Evolutionary conservation across 2,888 invertebrate species (phyloP), one percentile per base, ranked within the genome.

Genomic region (Apoda limacodes): DNA sequence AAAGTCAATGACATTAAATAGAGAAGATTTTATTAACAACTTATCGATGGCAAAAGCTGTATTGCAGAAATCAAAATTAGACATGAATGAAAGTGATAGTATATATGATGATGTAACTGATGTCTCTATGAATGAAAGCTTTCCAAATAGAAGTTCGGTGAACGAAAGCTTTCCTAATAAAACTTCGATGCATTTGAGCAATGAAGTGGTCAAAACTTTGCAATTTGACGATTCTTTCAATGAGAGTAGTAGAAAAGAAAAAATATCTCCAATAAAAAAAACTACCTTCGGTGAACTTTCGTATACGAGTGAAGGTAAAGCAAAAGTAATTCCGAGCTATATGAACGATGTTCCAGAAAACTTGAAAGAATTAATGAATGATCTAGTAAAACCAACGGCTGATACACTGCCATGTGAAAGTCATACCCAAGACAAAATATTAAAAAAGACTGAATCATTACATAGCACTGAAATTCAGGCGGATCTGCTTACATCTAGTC

Each of bases 151-250:
- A 14, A 25, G 1, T 21, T 27, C 31, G 2, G 41, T 34, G 2
- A 33, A 37, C 28, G 40, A 35, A 1, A 27, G 37, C 1, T 28
- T 28, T 5, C 30, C 34, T 2, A 25, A 30, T 0, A 48, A 42
- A n/a, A 60, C 49, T 11, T 40, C 53, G 0, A 38, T 39, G 0
- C 47, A 60, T 12, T 29, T 54, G 13, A 68, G 65, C 42, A 52
- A 38, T n/a, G 71, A 70, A 14, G 65, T 76, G 0, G 66, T 71
- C 0, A 75, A 75, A 45, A 67, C 65, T 0, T 42, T 78, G n/a
- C 48, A 67, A 5, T 76, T 74, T 32, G 69, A 74, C 22, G 68
- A 70, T 3, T 61, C 67, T 0, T 11, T 42, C 0, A 60, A 41
- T 9, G 66, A 65, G 1, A 20, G 22, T 0, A 57, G 46, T 24